Conservation (phyloP, 2,113 vertebrate species). For the Neodon shergylaensis region DNA sequence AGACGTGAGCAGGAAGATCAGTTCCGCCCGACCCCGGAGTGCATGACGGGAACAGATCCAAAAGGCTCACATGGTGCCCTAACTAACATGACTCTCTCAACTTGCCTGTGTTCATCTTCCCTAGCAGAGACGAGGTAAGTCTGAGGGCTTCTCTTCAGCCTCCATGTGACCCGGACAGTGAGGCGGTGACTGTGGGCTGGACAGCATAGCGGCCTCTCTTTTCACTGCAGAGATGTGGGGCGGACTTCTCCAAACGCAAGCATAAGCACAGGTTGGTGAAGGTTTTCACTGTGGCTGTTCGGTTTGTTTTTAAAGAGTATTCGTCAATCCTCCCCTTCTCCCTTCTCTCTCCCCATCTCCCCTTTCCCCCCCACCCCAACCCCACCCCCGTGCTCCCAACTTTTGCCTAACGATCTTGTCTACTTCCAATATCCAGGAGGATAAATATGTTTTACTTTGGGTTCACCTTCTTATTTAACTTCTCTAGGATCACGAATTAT, state of each 20-base stretch:
- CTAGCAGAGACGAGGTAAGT: slow-evolving; percentile 53
- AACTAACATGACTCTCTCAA: slow-evolving; percentile 41
- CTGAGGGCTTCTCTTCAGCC: slow-evolving; percentile 56
- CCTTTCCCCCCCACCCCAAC: too few species aligned
- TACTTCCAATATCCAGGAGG: too few species aligned
- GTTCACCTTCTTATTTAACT: too few species aligned
- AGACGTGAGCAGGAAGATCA: slow-evolving; percentile 65
- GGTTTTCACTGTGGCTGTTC: slow-evolving; percentile 43
- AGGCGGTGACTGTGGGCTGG: slow-evolving; percentile 54
- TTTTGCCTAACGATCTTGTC: too few species aligned
- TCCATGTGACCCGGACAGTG: slow-evolving; percentile 31
- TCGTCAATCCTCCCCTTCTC: too few species aligned
- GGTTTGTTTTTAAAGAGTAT: too few species aligned
- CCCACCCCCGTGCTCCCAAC: too few species aligned
- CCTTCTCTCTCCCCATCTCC: too few species aligned
- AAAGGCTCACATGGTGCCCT: background rate
- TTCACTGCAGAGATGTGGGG: slow-evolving; percentile 42
- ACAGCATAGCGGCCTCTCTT: slow-evolving; percentile 48
- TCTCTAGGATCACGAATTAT: too few species aligned
- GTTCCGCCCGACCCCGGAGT: slow-evolving; percentile 46
- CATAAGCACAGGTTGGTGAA: slow-evolving; percentile 38
- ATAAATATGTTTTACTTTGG: too few species aligned
- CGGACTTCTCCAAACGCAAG: slow-evolving; percentile 55
- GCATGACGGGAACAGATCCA: slow-evolving; percentile 51
- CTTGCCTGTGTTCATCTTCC: slow-evolving; percentile 53